These are phyloP conservation scores for Caenorhabditis angaria DNA, from an alignment of 2,888 invertebrate species.

Conservation along the genomic window DNA sequence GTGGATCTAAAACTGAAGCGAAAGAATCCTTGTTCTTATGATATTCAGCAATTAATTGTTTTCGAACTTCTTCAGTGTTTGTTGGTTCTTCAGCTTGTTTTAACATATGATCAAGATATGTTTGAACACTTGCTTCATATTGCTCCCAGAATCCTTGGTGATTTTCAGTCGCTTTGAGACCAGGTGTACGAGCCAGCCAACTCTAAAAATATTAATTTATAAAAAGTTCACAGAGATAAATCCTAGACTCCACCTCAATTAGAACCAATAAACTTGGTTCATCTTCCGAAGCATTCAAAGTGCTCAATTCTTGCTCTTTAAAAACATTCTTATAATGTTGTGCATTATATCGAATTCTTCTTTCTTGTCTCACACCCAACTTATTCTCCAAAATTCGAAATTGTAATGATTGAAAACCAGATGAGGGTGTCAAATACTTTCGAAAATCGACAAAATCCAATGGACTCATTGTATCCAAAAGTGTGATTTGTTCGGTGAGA, in stretches of 20 bases:
- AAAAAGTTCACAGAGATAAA: neutral
- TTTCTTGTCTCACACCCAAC: slow-evolving; percentile 75
- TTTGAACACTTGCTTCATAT: slow-evolving; percentile 78
- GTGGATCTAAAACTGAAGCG: slow-evolving; percentile 76
- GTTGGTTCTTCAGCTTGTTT: slow-evolving; percentile 66
- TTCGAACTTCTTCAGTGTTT: slow-evolving; percentile 75
- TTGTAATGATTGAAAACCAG: slow-evolving; percentile 94
- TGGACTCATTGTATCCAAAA: slow-evolving; percentile 98
- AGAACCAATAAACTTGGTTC: slow-evolving; percentile 87
- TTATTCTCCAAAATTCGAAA: slow-evolving; percentile 96
- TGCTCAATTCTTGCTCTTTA: slow-evolving; percentile 38
- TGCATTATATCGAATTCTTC: slow-evolving; percentile 81
- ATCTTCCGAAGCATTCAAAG: slow-evolving; percentile 76
- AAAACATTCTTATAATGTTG: slow-evolving; percentile 78
- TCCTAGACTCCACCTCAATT: slow-evolving; percentile 79
- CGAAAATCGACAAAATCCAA: slow-evolving; percentile 97
- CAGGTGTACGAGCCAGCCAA: slow-evolving; percentile 87
- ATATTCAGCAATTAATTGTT: slow-evolving; percentile 72
- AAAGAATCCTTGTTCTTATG: slow-evolving; percentile 75
- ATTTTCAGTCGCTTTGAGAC: slow-evolving; percentile 78
- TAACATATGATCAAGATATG: slow-evolving; percentile 77
- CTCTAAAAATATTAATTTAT: slow-evolving; percentile 39
- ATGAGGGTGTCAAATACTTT: slow-evolving; percentile 89
- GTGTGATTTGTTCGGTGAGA: slow-evolving; percentile 93
- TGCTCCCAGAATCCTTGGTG: slow-evolving; percentile 92